Evolutionary conservation across 2,797 vertebrate genomes (phyloP), one percentile per base, ranked within the genome.

Genomic region (Clarias fuscus): DNA sequence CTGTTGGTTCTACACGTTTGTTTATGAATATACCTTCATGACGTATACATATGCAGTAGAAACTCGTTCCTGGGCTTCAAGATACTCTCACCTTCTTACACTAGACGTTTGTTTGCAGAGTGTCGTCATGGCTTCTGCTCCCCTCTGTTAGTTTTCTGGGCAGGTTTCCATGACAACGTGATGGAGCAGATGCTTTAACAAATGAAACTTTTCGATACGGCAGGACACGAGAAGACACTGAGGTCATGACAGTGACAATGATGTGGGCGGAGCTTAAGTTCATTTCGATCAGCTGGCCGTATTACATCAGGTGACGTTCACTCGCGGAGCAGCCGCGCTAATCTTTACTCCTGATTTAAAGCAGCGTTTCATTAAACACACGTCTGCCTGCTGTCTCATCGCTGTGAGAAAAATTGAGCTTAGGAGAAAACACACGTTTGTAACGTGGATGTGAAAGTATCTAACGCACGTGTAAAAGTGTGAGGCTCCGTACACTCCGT

Each of bases 51-150:
- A 86, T 91, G 91, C 93, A 92, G 91, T 84, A 85, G 75, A 92
- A 90, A 90, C 88, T 89, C 91, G 89, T 92, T 89, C 90, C 84
- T 88, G 86, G 88, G 90, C 88, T 92, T 92, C 84, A 91, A 89
- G 90, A 89, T 93, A 88, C 83, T 87, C 65, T 7, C 90, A 94
- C 85, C 90, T 91, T 88, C 90, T 91, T 58, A 84, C 68, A 78
- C 70, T 76, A 7, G 6, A n/a, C 2, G 58, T 59, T 90, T 91
- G 82, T 91, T 91, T 89, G 80, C 58, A 43, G 77, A 75, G 80
- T 40, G 62, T 87, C 20, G 56, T 73, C 59, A n/a, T 27, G n/a
- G 73, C 56, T 58, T 18, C 22, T 0, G 40, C 43, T 24, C 68
- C 18, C 37, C 5, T 3, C 71, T n/a, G 40, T 18, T 75, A 7